Evolutionary conservation across 2,888 invertebrate genomes (phyloP).

Genomic region (Scrobipalpa atriplicella): DNA sequence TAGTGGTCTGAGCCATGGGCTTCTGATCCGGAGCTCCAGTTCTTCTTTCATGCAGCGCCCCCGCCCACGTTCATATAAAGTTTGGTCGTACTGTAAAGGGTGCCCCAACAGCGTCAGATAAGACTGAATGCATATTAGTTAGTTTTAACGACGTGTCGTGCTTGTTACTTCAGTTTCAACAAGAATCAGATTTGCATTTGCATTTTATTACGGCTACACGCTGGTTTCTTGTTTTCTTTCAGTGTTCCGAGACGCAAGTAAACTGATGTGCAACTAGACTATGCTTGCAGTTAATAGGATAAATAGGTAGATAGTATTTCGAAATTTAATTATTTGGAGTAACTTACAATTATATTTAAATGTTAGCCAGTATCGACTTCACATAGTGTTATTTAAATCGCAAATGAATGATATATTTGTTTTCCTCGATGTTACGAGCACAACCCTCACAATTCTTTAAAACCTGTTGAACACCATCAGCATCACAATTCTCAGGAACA

Average conservation of each 20-base stretch:
- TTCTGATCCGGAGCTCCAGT: no score
- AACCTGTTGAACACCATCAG: background rate
- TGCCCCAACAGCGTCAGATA: background rate
- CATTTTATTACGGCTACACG: constrained; percentile 3
- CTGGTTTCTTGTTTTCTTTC: constrained; percentile 2
- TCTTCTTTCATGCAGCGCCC: no score
- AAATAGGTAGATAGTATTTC: no score
- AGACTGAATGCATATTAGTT: constrained; percentile 3
- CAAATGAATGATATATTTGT: no score
- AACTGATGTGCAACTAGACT: background rate
- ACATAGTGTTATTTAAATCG: no score
- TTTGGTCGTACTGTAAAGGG: background rate
- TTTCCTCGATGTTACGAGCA: no score
- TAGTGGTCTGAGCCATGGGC: no score
- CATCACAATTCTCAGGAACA: background rate
- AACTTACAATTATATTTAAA: no score
- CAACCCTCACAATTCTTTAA: background rate
- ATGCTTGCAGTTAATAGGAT: no score
- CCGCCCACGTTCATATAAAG: no score
- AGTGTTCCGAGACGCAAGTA: background rate
- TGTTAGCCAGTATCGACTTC: no score
- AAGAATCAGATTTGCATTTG: background rate
- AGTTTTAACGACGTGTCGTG: background rate
- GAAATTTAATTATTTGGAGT: no score
- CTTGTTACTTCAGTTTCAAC: constrained; percentile 1